phyloP scores from a whole-genome alignment of 2,888 invertebrate genomes.

The Cetonia aurata region DNA sequence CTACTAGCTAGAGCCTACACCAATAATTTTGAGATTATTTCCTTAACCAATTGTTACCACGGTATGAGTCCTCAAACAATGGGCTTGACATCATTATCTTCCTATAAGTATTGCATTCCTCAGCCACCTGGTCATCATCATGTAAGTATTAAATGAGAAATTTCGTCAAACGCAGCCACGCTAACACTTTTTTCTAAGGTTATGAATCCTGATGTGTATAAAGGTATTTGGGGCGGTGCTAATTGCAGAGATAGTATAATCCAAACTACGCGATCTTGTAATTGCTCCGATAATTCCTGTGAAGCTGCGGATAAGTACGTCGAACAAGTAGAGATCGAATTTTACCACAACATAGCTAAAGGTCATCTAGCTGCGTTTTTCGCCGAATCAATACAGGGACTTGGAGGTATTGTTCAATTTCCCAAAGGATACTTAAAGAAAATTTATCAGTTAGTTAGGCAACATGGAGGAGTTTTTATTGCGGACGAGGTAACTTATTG shows the following conservation, averaged over 20 bases:
- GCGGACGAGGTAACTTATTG: constrained; percentile 83
- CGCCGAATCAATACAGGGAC: constrained; percentile 96
- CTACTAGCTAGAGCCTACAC: constrained; percentile 89
- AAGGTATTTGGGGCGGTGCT: constrained; percentile 91
- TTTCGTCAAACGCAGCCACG: not conserved
- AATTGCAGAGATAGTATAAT: constrained; percentile 89
- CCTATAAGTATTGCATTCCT: constrained; percentile 83
- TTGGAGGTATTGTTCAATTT: constrained; percentile 93
- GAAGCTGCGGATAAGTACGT: constrained; percentile 84
- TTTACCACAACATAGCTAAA: constrained; percentile 83
- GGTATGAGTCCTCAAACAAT: constrained; percentile 89
- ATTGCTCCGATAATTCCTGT: constrained; percentile 75
- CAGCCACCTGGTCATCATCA: constrained; percentile 81
- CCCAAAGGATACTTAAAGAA: constrained; percentile 88
- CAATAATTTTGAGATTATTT: constrained; percentile 85
- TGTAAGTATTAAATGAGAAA: constrained; percentile 68
- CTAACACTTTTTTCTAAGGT: constrained; percentile 67
- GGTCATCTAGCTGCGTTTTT: constrained; percentile 89
- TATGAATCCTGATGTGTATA: constrained; percentile 92
- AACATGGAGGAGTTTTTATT: constrained; percentile 89
- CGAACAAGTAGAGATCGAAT: constrained; percentile 83
- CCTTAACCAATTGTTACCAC: constrained; percentile 92
- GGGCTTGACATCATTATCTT: constrained; percentile 81
- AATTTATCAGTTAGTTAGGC: constrained; percentile 82
- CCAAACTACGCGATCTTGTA: constrained; percentile 78